Evolutionary conservation across 2,797 vertebrate species (phyloP).

Genomic region (Arctocebus calabarensis): DNA sequence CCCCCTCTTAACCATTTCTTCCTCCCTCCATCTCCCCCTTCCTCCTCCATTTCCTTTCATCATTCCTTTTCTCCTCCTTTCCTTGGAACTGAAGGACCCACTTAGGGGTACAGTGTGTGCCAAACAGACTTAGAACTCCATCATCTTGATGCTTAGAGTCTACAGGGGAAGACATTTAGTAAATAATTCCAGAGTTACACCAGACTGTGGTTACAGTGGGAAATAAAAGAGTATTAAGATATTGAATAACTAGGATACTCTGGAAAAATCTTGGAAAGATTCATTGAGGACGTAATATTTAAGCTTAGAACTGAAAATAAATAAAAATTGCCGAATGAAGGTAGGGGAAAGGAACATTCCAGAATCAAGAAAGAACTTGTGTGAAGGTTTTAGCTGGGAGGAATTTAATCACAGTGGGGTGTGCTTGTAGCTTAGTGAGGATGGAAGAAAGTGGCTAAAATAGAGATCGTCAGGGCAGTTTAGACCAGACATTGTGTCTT

Average conservation of each 20-base stretch:
- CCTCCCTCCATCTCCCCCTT: background rate
- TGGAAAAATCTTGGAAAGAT: background rate
- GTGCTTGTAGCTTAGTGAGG: background rate
- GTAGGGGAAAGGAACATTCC: background rate
- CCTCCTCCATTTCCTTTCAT: background rate
- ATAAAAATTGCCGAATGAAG: background rate
- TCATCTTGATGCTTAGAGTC: background rate
- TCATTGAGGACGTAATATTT: background rate
- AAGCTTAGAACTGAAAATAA: slow-evolving; percentile 9
- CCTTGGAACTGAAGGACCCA: background rate
- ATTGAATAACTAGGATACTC: background rate
- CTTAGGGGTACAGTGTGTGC: background rate
- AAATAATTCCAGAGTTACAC: background rate
- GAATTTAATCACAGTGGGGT: background rate
- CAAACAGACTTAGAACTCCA: background rate
- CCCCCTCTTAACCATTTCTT: background rate
- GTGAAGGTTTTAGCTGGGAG: background rate
- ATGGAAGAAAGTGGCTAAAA: background rate
- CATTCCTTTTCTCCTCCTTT: background rate
- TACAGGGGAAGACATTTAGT: background rate
- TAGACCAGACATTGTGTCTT: background rate
- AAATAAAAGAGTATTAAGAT: background rate
- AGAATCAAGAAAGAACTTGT: background rate
- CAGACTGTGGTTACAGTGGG: background rate
- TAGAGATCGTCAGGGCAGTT: background rate